phyloP scores from a whole-genome alignment of 1,140 invertebrate species.

The Ceratoteleas bidentatus region DNA sequence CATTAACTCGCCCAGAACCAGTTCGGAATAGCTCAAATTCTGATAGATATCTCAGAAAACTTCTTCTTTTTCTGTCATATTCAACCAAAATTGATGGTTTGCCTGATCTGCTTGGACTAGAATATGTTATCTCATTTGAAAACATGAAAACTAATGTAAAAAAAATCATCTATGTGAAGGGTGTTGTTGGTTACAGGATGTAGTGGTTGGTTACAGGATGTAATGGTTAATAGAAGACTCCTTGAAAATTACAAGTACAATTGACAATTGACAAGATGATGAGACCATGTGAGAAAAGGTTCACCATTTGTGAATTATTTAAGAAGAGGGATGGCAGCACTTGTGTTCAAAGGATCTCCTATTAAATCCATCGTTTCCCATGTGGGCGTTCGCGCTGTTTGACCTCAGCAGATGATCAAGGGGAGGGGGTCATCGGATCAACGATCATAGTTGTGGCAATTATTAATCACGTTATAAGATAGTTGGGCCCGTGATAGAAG shows the following conservation, averaged over 20 bases:
- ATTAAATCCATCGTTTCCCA: conserved; percentile 70
- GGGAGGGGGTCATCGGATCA: conserved; percentile 74
- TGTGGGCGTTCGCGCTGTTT: conserved; percentile 69
- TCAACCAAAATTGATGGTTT: not conserved
- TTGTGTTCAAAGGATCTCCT: conserved; percentile 54
- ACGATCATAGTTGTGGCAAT: conserved; percentile 73
- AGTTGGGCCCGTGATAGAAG: conserved; percentile 59
- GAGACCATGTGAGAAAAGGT: too few relatives aligned
- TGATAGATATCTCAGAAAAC: not conserved
- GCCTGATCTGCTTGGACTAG: too few relatives aligned
- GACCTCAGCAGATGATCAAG: conserved; percentile 68
- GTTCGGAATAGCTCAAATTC: not conserved
- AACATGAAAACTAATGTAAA: not conserved
- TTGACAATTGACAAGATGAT: too few relatives aligned
- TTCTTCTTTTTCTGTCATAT: not conserved
- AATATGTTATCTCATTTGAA: too few relatives aligned
- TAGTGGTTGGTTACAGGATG: not conserved
- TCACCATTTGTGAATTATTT: conserved; percentile 40
- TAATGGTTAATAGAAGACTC: not conserved
- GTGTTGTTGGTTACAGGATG: too few relatives aligned
- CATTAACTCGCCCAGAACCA: not conserved
- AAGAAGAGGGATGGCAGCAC: conserved; percentile 29
- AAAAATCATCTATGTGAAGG: too few relatives aligned
- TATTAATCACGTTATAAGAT: conserved; percentile 72
- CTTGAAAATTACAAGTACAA: too few relatives aligned